Evolutionary conservation across 35 echinoderm and acorn worm species (phyloP).

Genomic region (Heliocidaris tuberculata): DNA sequence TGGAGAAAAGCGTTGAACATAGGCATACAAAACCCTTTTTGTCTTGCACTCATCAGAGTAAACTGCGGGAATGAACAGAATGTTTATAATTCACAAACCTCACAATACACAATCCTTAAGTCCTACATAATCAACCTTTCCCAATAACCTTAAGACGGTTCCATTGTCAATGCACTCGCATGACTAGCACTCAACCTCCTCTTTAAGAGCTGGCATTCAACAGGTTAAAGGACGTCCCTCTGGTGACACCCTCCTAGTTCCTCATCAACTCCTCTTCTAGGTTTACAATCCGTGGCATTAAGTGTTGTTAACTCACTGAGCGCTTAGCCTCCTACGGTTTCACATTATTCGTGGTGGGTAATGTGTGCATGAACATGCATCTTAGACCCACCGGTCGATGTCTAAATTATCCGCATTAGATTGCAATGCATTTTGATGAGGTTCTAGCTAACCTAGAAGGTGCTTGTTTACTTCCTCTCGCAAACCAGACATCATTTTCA

Average conservation of each 20-base stretch:
- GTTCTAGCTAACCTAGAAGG: not conserved
- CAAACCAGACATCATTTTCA: constrained; percentile 1
- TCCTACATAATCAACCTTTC: too few relatives aligned
- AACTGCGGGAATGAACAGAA: too few relatives aligned
- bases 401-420: constrained; percentile 27
- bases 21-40: too few relatives aligned
- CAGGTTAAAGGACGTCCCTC: not conserved
- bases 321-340: constrained; percentile 27
- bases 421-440: constrained; percentile 40
- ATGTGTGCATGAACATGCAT: constrained; percentile 24
- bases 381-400: not conserved
- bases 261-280: not conserved
- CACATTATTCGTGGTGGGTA: constrained; percentile 39
- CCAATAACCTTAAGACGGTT: too few relatives aligned
- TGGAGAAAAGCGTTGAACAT: too few relatives aligned
- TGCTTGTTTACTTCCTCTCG: not conserved
- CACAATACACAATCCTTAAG: too few relatives aligned
- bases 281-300: constrained; percentile 21
- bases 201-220: not conserved
- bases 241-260: constrained; percentile 15
- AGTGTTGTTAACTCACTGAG: constrained; percentile 30
- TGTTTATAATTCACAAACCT: too few relatives aligned
- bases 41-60: too few relatives aligned
- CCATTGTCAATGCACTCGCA: too few relatives aligned
- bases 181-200: too few relatives aligned